Percentiles rank a stretch among this genome's conserved stretches.
Conservation (phyloP, 2,797 vertebrate genomes). For the Botia almorhae region DNA sequence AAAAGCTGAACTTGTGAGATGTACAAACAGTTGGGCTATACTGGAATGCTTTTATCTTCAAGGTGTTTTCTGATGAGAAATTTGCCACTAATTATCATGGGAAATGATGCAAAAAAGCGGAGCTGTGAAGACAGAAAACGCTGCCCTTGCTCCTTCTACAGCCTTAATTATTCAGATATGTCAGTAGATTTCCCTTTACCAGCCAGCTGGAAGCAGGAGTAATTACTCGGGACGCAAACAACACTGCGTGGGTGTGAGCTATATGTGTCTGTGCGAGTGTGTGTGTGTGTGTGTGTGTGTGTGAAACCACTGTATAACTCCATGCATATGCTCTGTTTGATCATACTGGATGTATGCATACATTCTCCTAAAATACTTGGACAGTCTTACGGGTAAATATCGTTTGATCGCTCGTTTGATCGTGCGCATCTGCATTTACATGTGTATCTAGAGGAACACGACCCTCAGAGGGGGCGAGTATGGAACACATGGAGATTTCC, state of each 20-base stretch:
- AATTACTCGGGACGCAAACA: constrained; percentile 29
- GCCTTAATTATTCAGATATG: constrained; percentile 23
- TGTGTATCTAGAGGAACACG: constrained; percentile 49
- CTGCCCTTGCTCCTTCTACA: constrained; percentile 22
- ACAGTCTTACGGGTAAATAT: constrained; percentile 17
- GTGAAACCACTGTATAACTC: constrained; percentile 21
- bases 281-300: constrained; percentile 31
- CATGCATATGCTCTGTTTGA: constrained; percentile 41
- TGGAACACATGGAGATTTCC: constrained; percentile 56
- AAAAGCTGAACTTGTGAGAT: constrained; percentile 55
- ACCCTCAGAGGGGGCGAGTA: constrained; percentile 51
- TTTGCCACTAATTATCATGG: constrained; percentile 49
- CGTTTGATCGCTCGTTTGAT: constrained; percentile 15
- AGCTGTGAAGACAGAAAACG: constrained; percentile 43
- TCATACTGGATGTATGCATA: constrained; percentile 15
- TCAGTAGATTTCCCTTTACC: constrained; percentile 20
- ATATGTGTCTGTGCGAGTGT: constrained; percentile 23
- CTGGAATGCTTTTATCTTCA: constrained; percentile 68
- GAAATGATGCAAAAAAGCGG: constrained; percentile 35
- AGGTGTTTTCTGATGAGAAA: constrained; percentile 44
- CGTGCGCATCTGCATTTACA: neutral
- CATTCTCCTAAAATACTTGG: constrained; percentile 23
- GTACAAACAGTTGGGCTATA: constrained; percentile 56
- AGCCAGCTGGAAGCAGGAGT: constrained; percentile 43
- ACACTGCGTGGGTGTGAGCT: constrained; percentile 10